These are phyloP conservation scores for Drosophila sp. DNA, from an alignment of 1,140 invertebrate genomes.

Conservation along the genomic window DNA sequence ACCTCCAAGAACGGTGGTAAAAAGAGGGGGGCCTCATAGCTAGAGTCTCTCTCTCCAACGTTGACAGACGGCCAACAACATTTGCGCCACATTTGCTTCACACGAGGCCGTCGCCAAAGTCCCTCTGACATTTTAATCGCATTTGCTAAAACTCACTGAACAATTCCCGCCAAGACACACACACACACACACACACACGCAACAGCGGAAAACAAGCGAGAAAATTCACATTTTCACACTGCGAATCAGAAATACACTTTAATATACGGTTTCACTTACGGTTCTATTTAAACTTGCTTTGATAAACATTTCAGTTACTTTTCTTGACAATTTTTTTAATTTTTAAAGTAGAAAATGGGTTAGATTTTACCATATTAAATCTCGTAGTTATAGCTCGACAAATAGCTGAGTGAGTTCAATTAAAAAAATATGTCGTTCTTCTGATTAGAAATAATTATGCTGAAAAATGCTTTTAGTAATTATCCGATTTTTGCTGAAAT, in stretches of 20 bases:
- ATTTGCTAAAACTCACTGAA: constrained; percentile 84
- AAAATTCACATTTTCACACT: constrained; percentile 26
- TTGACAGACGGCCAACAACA: constrained; percentile 82
- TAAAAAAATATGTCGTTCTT: too few species aligned
- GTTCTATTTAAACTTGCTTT: too few species aligned
- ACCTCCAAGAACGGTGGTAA: neutral
- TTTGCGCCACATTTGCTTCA: constrained; percentile 82
- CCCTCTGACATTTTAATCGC: constrained; percentile 84
- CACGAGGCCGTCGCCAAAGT: constrained; percentile 71
- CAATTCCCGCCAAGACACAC: constrained; percentile 67
- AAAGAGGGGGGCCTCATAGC: constrained; percentile 11
- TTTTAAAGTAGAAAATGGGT: too few species aligned
- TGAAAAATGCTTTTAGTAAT: too few species aligned
- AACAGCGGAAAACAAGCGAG: constrained; percentile 21
- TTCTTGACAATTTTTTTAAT: too few species aligned
- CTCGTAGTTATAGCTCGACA: too few species aligned
- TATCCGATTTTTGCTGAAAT: too few species aligned
- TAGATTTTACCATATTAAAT: too few species aligned
- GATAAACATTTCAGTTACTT: too few species aligned
- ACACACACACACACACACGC: constrained; percentile 41
- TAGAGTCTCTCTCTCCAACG: constrained; percentile 37
- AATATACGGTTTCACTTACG: too few species aligned
- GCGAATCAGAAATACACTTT: constrained; percentile 31
- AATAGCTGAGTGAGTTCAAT: too few species aligned
- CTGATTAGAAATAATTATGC: too few species aligned